Conservation (phyloP, 2,113 vertebrate species). For the Paradisaea rubra region DNA sequence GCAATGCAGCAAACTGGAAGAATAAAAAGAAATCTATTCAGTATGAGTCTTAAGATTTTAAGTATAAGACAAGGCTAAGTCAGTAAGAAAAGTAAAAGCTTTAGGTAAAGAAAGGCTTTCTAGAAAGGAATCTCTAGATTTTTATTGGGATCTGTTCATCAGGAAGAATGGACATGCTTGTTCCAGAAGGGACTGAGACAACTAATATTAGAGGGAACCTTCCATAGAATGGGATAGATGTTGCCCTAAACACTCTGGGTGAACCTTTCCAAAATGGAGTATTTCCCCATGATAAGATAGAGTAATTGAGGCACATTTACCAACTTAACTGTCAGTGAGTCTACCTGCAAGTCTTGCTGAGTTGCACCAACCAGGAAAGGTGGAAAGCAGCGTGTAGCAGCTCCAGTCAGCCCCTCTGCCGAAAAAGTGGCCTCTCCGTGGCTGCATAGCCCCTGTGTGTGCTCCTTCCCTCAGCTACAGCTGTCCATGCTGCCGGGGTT, state of each 20-base stretch:
- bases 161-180: rapidly evolving
- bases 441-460: neutral
- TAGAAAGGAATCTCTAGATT: neutral
- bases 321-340: neutral
- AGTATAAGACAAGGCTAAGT: neutral
- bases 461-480: neutral
- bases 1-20: neutral
- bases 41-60: neutral
- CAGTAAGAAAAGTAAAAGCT: neutral
- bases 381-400: rapidly evolving
- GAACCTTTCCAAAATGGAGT: neutral
- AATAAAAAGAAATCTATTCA: neutral
- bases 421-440: neutral
- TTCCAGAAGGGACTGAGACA: neutral
- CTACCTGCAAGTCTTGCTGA: neutral
- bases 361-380: neutral
- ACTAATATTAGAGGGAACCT: neutral
- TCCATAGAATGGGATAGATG: neutral
- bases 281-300: neutral
- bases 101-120: neutral
- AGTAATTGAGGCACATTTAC: neutral
- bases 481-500: rapidly evolving
- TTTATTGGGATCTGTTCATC: neutral
- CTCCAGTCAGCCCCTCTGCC: neutral
- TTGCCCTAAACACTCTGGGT: neutral